A percentile compares a stretch with the other conserved stretches of the same genome.
Conservation (phyloP, 2,888 invertebrate species). For the Tipula vernalis region DNA sequence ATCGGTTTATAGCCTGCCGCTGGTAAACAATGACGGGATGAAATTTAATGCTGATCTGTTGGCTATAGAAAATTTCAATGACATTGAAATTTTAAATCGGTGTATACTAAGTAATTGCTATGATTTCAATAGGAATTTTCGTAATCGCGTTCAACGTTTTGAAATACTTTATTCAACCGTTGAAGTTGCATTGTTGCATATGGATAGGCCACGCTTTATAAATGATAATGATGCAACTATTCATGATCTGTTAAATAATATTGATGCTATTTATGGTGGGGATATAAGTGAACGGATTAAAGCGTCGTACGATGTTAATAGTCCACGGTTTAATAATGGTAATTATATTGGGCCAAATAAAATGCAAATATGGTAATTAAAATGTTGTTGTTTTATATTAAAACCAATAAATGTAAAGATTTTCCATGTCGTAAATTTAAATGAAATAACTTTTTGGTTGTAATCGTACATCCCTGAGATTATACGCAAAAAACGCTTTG, state of each 20-base stretch:
- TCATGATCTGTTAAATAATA: not conserved
- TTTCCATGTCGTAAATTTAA: not conserved
- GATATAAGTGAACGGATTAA: not conserved
- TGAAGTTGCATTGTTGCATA: not conserved
- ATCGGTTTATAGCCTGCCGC: not conserved
- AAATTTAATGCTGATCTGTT: not conserved
- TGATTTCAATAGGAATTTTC: not conserved
- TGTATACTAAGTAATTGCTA: not conserved
- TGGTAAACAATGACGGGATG: not conserved
- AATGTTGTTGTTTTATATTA: too few relatives aligned
- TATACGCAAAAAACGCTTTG: not conserved
- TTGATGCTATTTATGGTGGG: not conserved
- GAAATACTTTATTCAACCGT: not conserved
- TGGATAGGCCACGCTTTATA: not conserved
- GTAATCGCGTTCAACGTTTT: not conserved
- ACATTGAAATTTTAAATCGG: not conserved
- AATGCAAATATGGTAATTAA: not conserved
- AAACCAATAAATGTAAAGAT: too few relatives aligned
- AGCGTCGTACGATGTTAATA: not conserved
- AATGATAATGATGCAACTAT: not conserved
- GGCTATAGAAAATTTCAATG: not conserved
- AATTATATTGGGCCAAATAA: not conserved
- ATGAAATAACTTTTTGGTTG: not conserved
- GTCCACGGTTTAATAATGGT: not conserved
- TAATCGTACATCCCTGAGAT: not conserved